Base-by-base conservation (phyloP, 1,140 invertebrate genomes). In the Rhizoglyphus robini region DNA sequence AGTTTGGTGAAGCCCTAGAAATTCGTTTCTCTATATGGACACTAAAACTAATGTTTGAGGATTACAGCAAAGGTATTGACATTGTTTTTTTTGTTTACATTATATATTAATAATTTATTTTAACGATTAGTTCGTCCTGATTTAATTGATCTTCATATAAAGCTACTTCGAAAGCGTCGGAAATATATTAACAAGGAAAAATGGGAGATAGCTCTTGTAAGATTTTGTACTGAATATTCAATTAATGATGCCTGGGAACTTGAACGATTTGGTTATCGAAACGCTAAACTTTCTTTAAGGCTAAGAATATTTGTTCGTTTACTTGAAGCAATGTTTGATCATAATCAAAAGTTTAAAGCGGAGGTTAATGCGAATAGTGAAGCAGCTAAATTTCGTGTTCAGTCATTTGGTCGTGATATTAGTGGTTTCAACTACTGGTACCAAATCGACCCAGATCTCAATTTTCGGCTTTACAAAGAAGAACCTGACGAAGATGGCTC, bases 161-260 rank as follows among this genome's bases (percentile, higher is more conserved):
- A 89, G 77, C 80, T 97, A 63, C 78, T 97, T 70, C 81, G 92
- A 69, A 88, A 90, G 78, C 74, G 75, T 58, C 82, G 87, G 57
- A 91, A 88, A 77, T 86, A 83, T 68, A 86, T 93, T 23, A 82
- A 84, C 68, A 81, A 83, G 68, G 90, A 92, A 70, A 85, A 86
- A 78, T 96, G 93, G 93, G 91, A 96, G 75, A 84, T 82, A 72
- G 83, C 83, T 65, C 75, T 96, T 65, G 84, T 89, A 57, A 94
- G 92, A 78, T 92, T 95, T 78, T 90, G 88, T 78, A 86, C 92
- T 73, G 83, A 84, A 38, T 92, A 90, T 74, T 87, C 85, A 48
- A 83, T 86, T 68, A 86, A 91, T 73, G 93, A 96, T 82, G 91
- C 87, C 65, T 96, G 91, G 91, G 91, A 96, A 79, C 80, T 97